A percentile compares a stretch with the other conserved stretches of the same genome.
Conservation (phyloP, 2,797 vertebrate species). For the Corythornis leucogaster region DNA sequence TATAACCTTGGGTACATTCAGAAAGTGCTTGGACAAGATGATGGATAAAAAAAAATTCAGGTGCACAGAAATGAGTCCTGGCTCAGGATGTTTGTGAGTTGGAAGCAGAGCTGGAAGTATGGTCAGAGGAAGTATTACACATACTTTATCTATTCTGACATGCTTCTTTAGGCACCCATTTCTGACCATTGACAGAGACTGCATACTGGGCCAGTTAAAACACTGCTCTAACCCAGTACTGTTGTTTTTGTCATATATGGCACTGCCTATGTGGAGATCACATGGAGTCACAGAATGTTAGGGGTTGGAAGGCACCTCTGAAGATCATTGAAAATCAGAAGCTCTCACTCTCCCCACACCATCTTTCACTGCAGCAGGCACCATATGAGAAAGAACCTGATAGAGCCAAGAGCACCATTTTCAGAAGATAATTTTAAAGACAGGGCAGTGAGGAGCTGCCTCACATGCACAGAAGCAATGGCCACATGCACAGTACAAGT, state of each 20-base stretch:
- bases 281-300: no score
- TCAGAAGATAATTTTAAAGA: not conserved
- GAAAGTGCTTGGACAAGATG: fast-evolving
- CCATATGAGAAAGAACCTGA: not conserved
- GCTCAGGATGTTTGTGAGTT: not conserved
- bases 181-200: not conserved
- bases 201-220: not conserved
- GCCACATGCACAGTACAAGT: not conserved
- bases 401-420: not conserved
- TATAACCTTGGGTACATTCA: not conserved
- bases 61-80: not conserved
- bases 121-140: not conserved
- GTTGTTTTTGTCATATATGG: not conserved
- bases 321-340: not conserved
- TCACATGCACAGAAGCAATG: not conserved
- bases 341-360: not conserved
- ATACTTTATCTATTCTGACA: not conserved
- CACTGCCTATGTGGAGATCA: not conserved
- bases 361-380: not conserved
- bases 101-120: not conserved
- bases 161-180: not conserved
- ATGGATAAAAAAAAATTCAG: not conserved
- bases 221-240: not conserved
- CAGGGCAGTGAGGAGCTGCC: not conserved
- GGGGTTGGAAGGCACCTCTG: no score